Evolutionary conservation across 2,888 invertebrate species (phyloP).

Genomic region (Norana najaformis): DNA sequence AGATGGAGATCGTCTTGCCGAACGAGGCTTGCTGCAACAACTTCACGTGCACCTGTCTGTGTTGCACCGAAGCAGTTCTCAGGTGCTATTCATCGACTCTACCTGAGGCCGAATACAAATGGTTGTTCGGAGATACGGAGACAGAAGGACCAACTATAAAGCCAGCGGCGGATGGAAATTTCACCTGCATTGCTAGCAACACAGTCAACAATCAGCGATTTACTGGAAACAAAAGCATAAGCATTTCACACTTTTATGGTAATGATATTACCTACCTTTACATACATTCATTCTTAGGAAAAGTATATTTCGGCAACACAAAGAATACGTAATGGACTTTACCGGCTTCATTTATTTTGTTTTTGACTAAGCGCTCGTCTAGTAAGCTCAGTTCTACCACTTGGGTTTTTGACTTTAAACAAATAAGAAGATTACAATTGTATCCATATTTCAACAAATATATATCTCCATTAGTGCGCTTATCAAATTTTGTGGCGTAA

Average conservation of each 20-base stretch:
- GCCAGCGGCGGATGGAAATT: background rate
- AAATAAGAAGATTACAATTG: too few relatives aligned
- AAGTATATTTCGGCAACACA: too few relatives aligned
- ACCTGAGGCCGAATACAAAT: background rate
- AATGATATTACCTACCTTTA: too few relatives aligned
- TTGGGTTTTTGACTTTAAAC: too few relatives aligned
- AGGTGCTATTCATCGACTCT: background rate
- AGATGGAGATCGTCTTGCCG: background rate
- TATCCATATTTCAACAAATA: too few relatives aligned
- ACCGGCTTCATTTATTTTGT: too few relatives aligned
- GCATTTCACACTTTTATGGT: background rate
- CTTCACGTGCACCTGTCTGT: background rate
- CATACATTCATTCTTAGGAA: too few relatives aligned
- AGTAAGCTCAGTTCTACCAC: too few relatives aligned
- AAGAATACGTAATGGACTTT: too few relatives aligned
- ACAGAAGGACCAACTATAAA: background rate
- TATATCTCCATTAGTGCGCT: too few relatives aligned
- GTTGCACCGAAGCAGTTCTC: background rate
- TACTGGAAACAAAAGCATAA: background rate
- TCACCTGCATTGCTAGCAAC: background rate
- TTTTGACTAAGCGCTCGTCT: too few relatives aligned
- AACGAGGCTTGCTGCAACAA: background rate
- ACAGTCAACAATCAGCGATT: background rate
- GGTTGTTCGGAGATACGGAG: background rate
- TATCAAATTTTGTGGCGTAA: too few relatives aligned